phyloP scores from a whole-genome alignment of 2,113 vertebrate species.

The Alexandromys fortis region DNA sequence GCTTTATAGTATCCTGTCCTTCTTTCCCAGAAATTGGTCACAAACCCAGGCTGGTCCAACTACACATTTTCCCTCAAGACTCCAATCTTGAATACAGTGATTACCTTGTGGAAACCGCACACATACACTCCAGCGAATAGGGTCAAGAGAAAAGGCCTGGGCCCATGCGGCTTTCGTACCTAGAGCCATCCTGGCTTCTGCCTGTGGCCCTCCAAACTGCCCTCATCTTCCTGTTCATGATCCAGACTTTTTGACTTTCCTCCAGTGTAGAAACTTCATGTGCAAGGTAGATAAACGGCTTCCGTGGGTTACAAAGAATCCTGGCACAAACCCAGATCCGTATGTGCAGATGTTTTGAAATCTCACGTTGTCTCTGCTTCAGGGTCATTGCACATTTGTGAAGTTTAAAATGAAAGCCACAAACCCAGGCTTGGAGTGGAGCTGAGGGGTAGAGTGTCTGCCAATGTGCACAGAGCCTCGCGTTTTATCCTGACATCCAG shows the following conservation, averaged over 20 bases:
- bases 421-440: not conserved
- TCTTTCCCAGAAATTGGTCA: not conserved
- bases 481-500: not conserved
- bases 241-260: not conserved
- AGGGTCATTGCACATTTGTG: not conserved
- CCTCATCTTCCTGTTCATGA: not conserved
- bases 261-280: not conserved
- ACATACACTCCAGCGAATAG: not conserved
- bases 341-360: constrained; percentile 3
- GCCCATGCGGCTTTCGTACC: not conserved
- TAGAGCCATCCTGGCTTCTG: not conserved
- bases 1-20: not conserved
- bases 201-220: not conserved
- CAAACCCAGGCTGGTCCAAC: not conserved
- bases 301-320: constrained; percentile 14
- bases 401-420: not conserved
- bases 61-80: not conserved
- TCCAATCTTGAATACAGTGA: not conserved
- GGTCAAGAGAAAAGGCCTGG: not conserved
- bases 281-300: not conserved
- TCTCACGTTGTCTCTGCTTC: not conserved
- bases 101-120: not conserved
- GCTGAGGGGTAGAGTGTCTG: not conserved
- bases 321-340: not conserved
- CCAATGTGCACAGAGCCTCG: not conserved